Evolutionary conservation across 2,797 vertebrate species (phyloP).

Genomic region (Taenioides sp.): DNA sequence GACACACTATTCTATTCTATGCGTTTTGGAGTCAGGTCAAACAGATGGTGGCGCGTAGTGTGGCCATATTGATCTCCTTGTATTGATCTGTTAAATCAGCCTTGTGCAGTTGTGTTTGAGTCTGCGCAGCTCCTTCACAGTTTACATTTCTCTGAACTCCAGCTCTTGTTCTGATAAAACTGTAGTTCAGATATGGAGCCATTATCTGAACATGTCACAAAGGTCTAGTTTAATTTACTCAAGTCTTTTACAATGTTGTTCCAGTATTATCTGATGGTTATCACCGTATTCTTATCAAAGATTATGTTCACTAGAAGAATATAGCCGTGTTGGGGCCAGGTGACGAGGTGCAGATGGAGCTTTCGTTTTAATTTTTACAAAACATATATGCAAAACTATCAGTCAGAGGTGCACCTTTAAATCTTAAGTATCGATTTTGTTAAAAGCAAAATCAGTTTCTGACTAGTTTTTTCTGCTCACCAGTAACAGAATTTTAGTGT

Average conservation of each 20-base stretch:
- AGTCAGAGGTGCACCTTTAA: no score
- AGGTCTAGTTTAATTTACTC: conserved; percentile 25
- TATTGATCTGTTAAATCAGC: not conserved
- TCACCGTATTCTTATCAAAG: conserved; percentile 12
- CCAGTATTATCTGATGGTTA: conserved; percentile 12
- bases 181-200: not conserved
- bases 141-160: not conserved
- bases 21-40: no score
- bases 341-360: not conserved
- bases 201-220: conserved; percentile 21
- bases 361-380: not conserved
- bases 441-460: no score
- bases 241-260: not conserved
- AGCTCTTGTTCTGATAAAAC: conserved; percentile 1
- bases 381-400: not conserved
- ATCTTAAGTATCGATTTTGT: no score
- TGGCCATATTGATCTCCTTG: not conserved
- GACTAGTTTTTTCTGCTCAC: not conserved
- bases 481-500: not conserved
- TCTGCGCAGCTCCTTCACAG: not conserved
- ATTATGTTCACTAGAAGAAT: conserved; percentile 4
- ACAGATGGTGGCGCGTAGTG: no score
- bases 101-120: not conserved
- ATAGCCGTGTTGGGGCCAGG: not conserved
- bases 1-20: no score